phyloP scores from a whole-genome alignment of 2,113 vertebrate species.

The Plecturocebus donacophilus region DNA sequence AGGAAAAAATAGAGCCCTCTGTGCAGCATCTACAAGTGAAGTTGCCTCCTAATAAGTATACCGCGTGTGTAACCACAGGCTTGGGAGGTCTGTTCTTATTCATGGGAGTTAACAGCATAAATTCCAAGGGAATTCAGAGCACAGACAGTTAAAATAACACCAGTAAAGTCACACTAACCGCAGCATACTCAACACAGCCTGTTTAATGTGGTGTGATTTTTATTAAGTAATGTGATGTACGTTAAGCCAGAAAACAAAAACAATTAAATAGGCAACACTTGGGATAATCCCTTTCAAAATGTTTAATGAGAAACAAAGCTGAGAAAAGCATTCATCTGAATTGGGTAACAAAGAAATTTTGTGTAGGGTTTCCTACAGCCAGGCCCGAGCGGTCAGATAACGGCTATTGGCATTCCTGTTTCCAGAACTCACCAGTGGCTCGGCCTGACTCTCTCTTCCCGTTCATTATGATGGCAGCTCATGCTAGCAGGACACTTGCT shows the following conservation, averaged over 20 bases:
- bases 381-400: background rate
- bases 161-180: conserved; percentile 38
- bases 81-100: conserved; percentile 66
- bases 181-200: conserved; percentile 35
- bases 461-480: background rate
- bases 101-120: conserved; percentile 56
- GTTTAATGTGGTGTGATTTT: conserved; percentile 70
- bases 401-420: background rate
- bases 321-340: conserved; percentile 24
- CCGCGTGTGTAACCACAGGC: background rate
- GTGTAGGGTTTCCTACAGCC: background rate
- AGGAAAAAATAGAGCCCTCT: background rate
- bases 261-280: conserved; percentile 6
- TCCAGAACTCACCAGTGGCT: background rate
- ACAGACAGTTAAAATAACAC: conserved; percentile 72
- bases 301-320: conserved; percentile 56
- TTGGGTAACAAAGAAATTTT: background rate
- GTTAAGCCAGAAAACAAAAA: conserved; percentile 62
- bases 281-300: conserved; percentile 50
- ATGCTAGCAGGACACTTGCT: background rate
- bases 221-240: conserved; percentile 59
- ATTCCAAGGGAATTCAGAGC: conserved; percentile 70
- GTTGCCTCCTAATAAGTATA: conserved; percentile 47
- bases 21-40: background rate
- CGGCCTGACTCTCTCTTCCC: background rate